Base-by-base conservation (phyloP, 2,113 vertebrate genomes). In the Ophthalmolycus amberensis region DNA sequence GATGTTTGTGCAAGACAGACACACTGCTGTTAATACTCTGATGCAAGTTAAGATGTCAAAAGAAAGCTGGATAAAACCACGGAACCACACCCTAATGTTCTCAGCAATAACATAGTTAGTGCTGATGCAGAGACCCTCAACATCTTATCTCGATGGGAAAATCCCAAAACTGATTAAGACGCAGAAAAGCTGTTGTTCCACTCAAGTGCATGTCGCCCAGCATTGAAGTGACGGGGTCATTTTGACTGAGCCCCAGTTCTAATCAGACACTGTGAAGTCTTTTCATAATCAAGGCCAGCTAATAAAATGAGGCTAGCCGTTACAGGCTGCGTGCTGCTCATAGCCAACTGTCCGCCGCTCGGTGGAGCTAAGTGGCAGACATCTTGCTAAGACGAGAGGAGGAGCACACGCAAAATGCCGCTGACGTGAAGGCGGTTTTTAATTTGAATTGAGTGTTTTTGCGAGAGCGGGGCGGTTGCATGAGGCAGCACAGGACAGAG, bases 311-410 rank as follows among this genome's bases (percentile, higher is more conserved):
- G 44, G 68, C 56, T 27, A 16, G 38, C 44, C 44, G 40, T 38
- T 68, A 56, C 2, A 82, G 40, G 64, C 65, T 42, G 67, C 64
- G 38, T 71, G 69, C 64, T 74, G 68, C 71, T 83, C 72, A 77
- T 67, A 48, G 52, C 46, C 18, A 46, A 78, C 52, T 29, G n/a
- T 32, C 56, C 54, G 52, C 68, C 10, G 22, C 75, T 52, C 62
- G 37, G 29, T 59, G 54, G 38, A 64, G 62, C 48, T 29, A 60
- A 65, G 77, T 58, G 54, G 85, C 42, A 68, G 68, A 85, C 84
- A 79, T 76, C 64, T 71, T 75, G 65, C 62, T 82, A 75, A 80
- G 52, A 79, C 59, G 59, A 60, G 60, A 15, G 40, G 77, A 80
- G 71, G 69, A 78, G 70, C 27, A 34, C 40, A 59, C 52, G 44